Conservation (phyloP, 2,888 invertebrate species). For the Diloba caeruleocephala region DNA sequence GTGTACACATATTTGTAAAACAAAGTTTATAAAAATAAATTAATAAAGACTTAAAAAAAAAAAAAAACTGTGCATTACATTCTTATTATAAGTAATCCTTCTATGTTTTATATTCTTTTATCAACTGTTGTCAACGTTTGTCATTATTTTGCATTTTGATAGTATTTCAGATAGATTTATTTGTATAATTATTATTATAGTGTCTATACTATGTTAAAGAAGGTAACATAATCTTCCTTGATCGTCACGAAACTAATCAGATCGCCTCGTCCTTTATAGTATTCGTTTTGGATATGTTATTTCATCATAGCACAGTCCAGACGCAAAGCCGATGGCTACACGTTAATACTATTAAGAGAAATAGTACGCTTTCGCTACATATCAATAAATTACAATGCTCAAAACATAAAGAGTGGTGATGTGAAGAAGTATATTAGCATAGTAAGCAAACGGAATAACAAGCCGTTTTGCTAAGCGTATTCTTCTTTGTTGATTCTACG, state of each 20-base stretch:
- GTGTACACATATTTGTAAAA: too few species aligned
- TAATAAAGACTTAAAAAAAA: too few species aligned
- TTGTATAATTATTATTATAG: constrained; percentile 20
- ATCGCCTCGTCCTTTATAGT: constrained; percentile 26
- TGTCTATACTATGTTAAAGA: constrained; percentile 47
- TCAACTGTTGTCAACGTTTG: constrained; percentile 2
- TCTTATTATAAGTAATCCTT: too few species aligned
- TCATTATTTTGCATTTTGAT: background rate
- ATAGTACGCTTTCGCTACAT: constrained; percentile 49
- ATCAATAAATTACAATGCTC: constrained; percentile 46
- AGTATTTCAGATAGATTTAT: constrained; percentile 26
- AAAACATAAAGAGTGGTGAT: constrained; percentile 41
- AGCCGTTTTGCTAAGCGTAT: constrained; percentile 8
- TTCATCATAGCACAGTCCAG: constrained; percentile 46
- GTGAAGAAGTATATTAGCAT: constrained; percentile 43
- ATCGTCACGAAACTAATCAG: constrained; percentile 29
- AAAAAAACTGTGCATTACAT: too few species aligned
- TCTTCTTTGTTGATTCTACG: constrained; percentile 12
- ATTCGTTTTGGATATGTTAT: constrained; percentile 41
- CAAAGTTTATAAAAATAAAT: too few species aligned
- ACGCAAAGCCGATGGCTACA: constrained; percentile 47
- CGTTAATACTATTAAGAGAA: constrained; percentile 48
- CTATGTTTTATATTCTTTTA: too few species aligned
- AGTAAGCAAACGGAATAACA: constrained; percentile 42
- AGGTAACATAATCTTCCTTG: constrained; percentile 44